Evolutionary conservation across 1,140 invertebrate genomes (phyloP).

Genomic region (Aplysia californica): DNA sequence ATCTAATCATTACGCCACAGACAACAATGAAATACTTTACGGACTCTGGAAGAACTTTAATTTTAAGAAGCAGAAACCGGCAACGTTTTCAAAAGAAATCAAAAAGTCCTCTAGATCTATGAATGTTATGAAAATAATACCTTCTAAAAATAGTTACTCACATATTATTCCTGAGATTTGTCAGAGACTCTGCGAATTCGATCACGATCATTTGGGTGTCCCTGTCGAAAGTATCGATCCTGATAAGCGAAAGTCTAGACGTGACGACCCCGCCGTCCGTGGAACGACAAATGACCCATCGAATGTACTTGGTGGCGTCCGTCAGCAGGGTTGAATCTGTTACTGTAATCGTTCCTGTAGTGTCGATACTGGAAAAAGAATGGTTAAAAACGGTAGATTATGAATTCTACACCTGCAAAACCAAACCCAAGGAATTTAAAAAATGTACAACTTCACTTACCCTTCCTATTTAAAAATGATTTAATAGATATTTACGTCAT

Average conservation of each 20-base stretch:
- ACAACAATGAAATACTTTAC: too few species aligned
- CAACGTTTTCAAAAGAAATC: background rate
- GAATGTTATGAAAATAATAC: background rate
- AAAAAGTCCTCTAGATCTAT: too few species aligned
- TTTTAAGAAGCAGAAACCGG: too few species aligned
- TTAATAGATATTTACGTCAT: too few species aligned
- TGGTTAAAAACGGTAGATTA: too few species aligned
- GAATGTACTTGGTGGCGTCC: background rate
- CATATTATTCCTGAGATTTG: background rate
- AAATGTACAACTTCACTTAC: too few species aligned
- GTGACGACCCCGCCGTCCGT: background rate
- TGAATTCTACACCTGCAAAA: too few species aligned
- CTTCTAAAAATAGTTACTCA: background rate
- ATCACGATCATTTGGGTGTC: background rate
- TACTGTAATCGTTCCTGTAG: conserved; percentile 11
- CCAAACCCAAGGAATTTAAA: too few species aligned
- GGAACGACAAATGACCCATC: background rate
- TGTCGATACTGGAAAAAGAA: background rate
- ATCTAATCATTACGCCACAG: background rate
- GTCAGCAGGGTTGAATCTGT: background rate
- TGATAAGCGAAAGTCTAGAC: background rate
- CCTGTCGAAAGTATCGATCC: conserved; percentile 20
- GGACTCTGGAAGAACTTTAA: too few species aligned
- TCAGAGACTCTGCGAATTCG: background rate
- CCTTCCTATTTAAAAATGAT: too few species aligned